Percentiles rank a stretch among this genome's conserved stretches.
Evolutionary conservation across 2,888 invertebrate genomes (phyloP).

Genomic region (Tachina lurida): DNA sequence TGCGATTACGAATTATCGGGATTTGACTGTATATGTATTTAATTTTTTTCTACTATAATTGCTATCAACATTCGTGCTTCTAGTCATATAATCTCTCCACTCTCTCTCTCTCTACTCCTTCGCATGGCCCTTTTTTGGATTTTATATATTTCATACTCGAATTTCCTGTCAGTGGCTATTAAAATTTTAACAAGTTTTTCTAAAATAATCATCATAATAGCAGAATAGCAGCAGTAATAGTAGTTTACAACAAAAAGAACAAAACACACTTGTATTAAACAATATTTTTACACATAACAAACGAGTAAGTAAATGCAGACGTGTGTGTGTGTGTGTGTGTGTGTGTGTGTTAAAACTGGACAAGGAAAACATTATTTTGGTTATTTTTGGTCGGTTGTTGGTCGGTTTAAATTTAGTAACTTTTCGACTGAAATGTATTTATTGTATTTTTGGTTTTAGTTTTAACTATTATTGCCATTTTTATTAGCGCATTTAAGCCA

Average conservation of each 20-base stretch:
- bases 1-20: no score
- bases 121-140: neutral
- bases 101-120: neutral
- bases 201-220: constrained; percentile 52
- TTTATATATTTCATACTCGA: constrained; percentile 24
- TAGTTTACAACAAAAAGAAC: neutral
- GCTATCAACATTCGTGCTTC: constrained; percentile 32
- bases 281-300: neutral
- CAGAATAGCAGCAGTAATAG: neutral
- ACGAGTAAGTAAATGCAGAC: neutral
- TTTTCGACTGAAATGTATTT: constrained; percentile 60
- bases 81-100: constrained; percentile 16
- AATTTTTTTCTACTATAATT: neutral
- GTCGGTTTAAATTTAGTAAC: constrained; percentile 55
- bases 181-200: constrained; percentile 60
- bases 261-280: neutral
- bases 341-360: neutral
- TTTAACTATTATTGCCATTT: constrained; percentile 69
- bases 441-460: constrained; percentile 59
- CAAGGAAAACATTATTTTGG: constrained; percentile 37
- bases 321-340: neutral
- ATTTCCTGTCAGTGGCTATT: constrained; percentile 43
- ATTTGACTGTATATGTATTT: neutral
- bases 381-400: constrained; percentile 41
- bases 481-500: constrained; percentile 71